These are phyloP conservation scores for Dexiosoma caninum DNA, from an alignment of 2,888 invertebrate genomes.

Conservation along the genomic window DNA sequence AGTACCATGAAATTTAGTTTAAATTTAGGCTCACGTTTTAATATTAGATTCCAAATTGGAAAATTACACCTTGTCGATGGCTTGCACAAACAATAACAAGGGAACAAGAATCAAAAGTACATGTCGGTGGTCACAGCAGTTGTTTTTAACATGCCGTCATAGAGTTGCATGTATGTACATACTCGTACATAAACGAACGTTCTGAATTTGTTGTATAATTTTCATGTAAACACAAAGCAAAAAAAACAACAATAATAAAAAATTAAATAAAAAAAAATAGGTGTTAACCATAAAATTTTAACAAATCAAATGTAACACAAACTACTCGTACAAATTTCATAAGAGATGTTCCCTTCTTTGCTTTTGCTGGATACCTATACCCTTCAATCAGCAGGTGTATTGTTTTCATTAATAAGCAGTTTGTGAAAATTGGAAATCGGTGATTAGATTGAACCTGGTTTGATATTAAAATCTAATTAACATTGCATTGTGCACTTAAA, in stretches of 20 bases:
- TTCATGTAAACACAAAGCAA: slow-evolving; percentile 23
- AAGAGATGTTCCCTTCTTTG: too few species aligned
- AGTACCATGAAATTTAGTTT: slow-evolving; percentile 57
- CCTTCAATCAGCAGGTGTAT: slow-evolving; percentile 62
- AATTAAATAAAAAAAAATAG: slow-evolving; percentile 4
- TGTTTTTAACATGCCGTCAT: slow-evolving; percentile 5
- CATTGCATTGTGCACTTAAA: too few species aligned
- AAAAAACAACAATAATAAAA: too few species aligned
- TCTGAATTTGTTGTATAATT: neutral
- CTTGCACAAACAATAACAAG: slow-evolving; percentile 40
- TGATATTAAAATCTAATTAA: slow-evolving; percentile 17
- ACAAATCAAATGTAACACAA: slow-evolving; percentile 53
- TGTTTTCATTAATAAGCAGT: slow-evolving; percentile 57
- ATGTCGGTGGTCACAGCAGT: slow-evolving; percentile 7
- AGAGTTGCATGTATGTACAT: neutral
- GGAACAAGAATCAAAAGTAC: slow-evolving; percentile 12
- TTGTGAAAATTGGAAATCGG: slow-evolving; percentile 55
- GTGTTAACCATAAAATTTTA: slow-evolving; percentile 62
- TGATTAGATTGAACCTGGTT: slow-evolving; percentile 30
- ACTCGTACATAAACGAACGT: neutral
- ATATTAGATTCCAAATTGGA: slow-evolving; percentile 62
- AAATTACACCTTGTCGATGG: slow-evolving; percentile 61
- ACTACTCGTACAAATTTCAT: slow-evolving; percentile 25
- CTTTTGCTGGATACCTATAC: slow-evolving; percentile 9
- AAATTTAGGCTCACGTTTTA: slow-evolving; percentile 59